A percentile compares a stretch with the other conserved stretches of the same genome.
phyloP scores from a whole-genome alignment of 2,888 invertebrate species.

The Dryocosmus kuriphilus region DNA sequence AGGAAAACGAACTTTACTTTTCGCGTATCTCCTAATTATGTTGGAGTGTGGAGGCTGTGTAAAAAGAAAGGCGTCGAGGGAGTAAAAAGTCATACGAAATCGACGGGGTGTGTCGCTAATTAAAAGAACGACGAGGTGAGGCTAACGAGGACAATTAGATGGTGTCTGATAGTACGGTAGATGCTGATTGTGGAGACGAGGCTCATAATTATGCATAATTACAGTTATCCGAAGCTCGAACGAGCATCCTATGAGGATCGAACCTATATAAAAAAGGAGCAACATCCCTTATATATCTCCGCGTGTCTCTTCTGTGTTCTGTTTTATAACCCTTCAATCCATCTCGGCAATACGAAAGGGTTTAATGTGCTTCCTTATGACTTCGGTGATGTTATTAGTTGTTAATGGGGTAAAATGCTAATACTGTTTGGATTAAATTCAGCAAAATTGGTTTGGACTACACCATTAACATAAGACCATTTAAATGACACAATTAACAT shows the following conservation, averaged over 20 bases:
- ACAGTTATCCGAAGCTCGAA: conserved; percentile 48
- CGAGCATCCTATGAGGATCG: conserved; percentile 22
- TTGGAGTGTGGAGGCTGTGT: conserved; percentile 45
- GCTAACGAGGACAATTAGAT: conserved; percentile 63
- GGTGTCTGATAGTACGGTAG: conserved; percentile 54
- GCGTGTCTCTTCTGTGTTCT: neutral
- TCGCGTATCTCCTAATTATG: conserved; percentile 57
- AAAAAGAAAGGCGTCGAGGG: conserved; percentile 47
- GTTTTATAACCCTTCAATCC: conserved; percentile 16
- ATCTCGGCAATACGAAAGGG: neutral
- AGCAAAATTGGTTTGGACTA: no score
- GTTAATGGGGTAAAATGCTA: no score
- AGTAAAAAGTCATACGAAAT: conserved; percentile 55
- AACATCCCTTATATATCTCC: conserved; percentile 33
- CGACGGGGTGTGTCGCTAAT: conserved; percentile 63
- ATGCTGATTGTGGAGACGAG: conserved; percentile 50
- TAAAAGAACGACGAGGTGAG: conserved; percentile 58
- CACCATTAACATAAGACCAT: no score
- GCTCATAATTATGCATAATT: conserved; percentile 58
- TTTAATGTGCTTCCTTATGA: neutral
- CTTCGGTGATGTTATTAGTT: no score
- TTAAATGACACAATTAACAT: no score
- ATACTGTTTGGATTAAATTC: no score
- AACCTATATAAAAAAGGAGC: conserved; percentile 43
- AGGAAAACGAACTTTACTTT: conserved; percentile 43